Evolutionary conservation across 2,888 invertebrate species (phyloP), one percentile per base, ranked within the genome.

Genomic region (Lithophane semibrunnea): DNA sequence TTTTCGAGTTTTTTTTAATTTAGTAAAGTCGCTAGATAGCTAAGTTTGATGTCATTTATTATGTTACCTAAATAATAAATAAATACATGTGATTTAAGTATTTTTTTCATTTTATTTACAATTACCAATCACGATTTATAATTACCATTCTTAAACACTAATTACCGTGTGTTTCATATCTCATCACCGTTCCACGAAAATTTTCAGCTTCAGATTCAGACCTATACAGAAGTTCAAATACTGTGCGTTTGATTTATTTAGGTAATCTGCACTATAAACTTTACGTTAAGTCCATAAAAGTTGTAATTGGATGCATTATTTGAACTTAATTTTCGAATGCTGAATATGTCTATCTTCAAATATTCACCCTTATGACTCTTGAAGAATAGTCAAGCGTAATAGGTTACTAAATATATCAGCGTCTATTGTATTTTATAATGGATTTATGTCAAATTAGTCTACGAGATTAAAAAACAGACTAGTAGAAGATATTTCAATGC

Each of bases 221-320:
- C 42, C n/a, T 64, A n/a, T 44, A n/a, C 7, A 64, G 42, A 7
- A 52, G 44, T 47, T 44, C 44, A 44, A 65, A 65, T 44, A 24
- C 16, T 24, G 44, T 47, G 16, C 24, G n/a, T 65, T 65, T 44
- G n/a, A 65, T 65, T 65, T 47, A 47, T 65, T 65, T 65, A n/a
- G 44, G 24, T 65, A 65, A 47, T 13, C 13, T 44, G 9, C n/a
- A 65, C 16, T 44, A 52, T 52, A 8, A 47, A 44, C 64, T 64
- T 64, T n/a, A 64, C n/a, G n/a, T 64, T 64, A 64, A 64, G 44
- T 64, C n/a, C 13, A 64, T 64, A 47, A 65, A 65, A 65, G n/a
- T 44, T 47, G 3, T 47, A n/a, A 44, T n/a, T 65, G 16, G 44
- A 65, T 47, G n/a, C 64, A 65, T 18, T 65, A 65, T 65, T 64